These are phyloP conservation scores for Eristalis arbustorum DNA, from an alignment of 2,888 invertebrate species.

Conservation along the genomic window DNA sequence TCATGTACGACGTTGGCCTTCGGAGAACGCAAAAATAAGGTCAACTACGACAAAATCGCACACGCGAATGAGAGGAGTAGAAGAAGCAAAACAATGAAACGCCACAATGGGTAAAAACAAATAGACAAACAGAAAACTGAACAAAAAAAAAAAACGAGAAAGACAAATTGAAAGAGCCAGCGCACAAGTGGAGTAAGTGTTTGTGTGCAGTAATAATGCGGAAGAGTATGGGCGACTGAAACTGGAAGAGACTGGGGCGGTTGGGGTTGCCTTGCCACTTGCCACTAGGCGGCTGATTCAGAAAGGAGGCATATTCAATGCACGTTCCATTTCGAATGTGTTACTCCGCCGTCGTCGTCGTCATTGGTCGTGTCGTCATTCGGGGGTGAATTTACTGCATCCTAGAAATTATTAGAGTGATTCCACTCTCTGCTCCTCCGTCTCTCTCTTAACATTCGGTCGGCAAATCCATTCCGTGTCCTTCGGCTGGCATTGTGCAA, in stretches of 20 bases:
- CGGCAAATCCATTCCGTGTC: constrained; percentile 53
- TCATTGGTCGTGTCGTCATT: constrained; percentile 35
- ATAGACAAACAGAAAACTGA: constrained; percentile 3
- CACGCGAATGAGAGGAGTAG: constrained; percentile 4
- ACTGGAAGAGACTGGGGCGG: background rate
- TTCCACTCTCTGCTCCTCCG: constrained; percentile 20
- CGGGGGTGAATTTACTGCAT: constrained; percentile 68
- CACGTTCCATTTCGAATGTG: constrained; percentile 57
- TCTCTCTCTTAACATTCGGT: background rate
- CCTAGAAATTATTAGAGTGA: constrained; percentile 58
- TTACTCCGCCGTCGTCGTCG: constrained; percentile 17
- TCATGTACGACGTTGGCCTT: constrained; percentile 63
- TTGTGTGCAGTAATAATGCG: constrained; percentile 60
- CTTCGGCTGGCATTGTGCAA: constrained; percentile 39
- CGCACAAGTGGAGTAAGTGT: constrained; percentile 60
- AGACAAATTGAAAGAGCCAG: constrained; percentile 62
- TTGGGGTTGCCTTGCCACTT: background rate
- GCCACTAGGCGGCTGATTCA: constrained; percentile 24
- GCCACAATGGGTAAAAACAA: constrained; percentile 56
- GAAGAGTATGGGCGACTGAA: constrained; percentile 40
- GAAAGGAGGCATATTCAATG: constrained; percentile 48
- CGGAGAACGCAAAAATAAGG: constrained; percentile 63
- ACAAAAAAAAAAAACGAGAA: constrained; percentile 3
- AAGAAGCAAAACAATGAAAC: constrained; percentile 57
- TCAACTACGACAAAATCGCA: constrained; percentile 61